Percentiles rank a stretch among this genome's conserved stretches.
Conservation (phyloP, 1,140 invertebrate species). For the Tetragnatha versicolor region DNA sequence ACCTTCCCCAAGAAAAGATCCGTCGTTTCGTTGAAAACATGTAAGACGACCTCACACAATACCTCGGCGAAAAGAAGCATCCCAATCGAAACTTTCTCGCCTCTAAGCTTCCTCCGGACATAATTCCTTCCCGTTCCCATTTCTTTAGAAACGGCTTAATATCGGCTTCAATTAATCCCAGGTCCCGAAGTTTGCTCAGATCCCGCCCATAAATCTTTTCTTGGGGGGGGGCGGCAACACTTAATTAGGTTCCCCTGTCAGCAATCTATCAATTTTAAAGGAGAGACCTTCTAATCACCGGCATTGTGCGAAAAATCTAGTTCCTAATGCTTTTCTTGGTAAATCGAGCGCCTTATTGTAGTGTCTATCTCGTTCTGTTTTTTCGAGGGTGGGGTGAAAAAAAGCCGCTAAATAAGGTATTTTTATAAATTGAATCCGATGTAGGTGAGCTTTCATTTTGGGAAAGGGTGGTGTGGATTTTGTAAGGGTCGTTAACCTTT, state of each 20-base stretch:
- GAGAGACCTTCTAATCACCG: not conserved
- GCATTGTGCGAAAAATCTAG: not conserved
- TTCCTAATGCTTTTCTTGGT: not conserved
- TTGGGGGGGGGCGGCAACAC: not conserved
- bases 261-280: slow-evolving; percentile 24
- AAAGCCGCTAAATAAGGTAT: too few relatives aligned
- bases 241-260: slow-evolving; percentile 7
- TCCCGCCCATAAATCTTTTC: slow-evolving; percentile 3
- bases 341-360: too few relatives aligned
- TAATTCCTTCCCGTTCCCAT: not conserved
- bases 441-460: too few relatives aligned
- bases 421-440: too few relatives aligned
- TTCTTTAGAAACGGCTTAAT: not conserved
- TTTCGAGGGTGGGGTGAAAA: too few relatives aligned
- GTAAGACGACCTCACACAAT: too few relatives aligned
- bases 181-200: slow-evolving; percentile 5
- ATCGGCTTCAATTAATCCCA: slow-evolving; percentile 14
- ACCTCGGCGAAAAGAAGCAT: not conserved
- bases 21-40: too few relatives aligned
- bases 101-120: not conserved
- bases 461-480: too few relatives aligned
- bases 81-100: not conserved
- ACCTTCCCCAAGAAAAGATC: too few relatives aligned
- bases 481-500: too few relatives aligned
- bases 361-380: too few relatives aligned